Evolutionary conservation across 2,888 invertebrate species (phyloP), one percentile per base, ranked within the genome.

Genomic region (Diploptera punctata): DNA sequence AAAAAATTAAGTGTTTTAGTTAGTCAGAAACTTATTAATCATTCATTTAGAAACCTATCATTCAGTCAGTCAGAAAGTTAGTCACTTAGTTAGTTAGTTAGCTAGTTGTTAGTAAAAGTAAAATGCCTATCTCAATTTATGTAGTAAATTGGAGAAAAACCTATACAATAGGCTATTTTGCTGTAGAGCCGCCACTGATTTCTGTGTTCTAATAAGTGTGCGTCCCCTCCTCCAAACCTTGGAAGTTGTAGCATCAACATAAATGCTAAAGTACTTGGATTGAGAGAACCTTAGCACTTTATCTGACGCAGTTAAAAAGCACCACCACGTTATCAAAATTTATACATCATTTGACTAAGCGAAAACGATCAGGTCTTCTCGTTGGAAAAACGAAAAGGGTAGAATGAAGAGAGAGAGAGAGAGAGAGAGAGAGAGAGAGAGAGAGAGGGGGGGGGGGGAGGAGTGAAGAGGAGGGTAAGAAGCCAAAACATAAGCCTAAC

Each of bases 271-370:
- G 65, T 38, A 65, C 69, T 69, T 49, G 21, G 57, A 31, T 19
- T 29, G 60, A 10, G 31, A 4, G 24, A 7, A 2, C 13, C 44
- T 16, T 16, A 26, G 24, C 38, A 49, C 65, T 65, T 65, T 65
- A 67, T 71, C 74, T 75, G 47, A 69, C 47, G 71, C 75, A 71
- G 73, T 74, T 75, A 75, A 72, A 75, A 76, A 73, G 76, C 73
- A 73, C 70, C 62, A 73, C 74, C 70, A 71, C 74, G 73, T 77
- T 77, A 77, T 77, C 77, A 77, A 76, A 76, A 76, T 77, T 76
- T 76, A 77, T 77, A 76, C 77, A 76, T 77, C 77, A 77, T 77
- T 77, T 77, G 77, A 76, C 76, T 77, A 76, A 76, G 76, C 76
- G 76, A 76, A 76, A 76, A 76, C 75, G 75, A 76, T 76, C 76